These are phyloP conservation scores for Urocyon cinereoargenteus DNA, from an alignment of 2,797 vertebrate species.

Conservation along the genomic window DNA sequence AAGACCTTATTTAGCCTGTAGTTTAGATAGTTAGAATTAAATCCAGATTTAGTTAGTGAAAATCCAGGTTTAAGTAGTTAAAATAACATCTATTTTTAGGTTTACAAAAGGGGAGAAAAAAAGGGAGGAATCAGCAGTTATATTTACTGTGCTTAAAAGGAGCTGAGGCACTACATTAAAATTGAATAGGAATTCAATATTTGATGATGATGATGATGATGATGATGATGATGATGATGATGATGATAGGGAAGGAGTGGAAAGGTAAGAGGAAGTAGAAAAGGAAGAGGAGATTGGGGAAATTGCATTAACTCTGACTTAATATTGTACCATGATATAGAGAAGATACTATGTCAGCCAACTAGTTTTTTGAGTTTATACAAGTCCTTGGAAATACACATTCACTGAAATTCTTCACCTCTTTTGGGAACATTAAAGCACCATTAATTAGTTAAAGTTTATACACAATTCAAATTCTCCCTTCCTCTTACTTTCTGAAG, in stretches of 20 bases:
- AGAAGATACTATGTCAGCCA: background rate
- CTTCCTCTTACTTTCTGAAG: slow-evolving; percentile 29
- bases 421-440: background rate
- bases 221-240: background rate
- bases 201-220: background rate
- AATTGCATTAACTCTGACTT: background rate
- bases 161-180: background rate
- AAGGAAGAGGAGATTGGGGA: background rate
- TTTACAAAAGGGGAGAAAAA: background rate
- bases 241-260: background rate
- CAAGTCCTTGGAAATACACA: slow-evolving; percentile 54
- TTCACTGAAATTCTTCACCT: slow-evolving; percentile 33
- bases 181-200: background rate
- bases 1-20: background rate
- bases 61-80: slow-evolving; percentile 25
- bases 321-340: background rate
- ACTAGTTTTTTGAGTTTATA: slow-evolving; percentile 2
- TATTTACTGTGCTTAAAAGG: background rate
- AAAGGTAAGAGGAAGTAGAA: background rate
- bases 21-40: background rate
- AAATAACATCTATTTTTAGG: slow-evolving; percentile 49
- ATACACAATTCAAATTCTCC: slow-evolving; percentile 52
- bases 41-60: slow-evolving; percentile 26
- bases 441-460: slow-evolving; percentile 42
- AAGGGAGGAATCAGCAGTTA: background rate